These are phyloP conservation scores for Aphis craccivora DNA, from an alignment of 1,140 invertebrate genomes.

Conservation along the genomic window DNA sequence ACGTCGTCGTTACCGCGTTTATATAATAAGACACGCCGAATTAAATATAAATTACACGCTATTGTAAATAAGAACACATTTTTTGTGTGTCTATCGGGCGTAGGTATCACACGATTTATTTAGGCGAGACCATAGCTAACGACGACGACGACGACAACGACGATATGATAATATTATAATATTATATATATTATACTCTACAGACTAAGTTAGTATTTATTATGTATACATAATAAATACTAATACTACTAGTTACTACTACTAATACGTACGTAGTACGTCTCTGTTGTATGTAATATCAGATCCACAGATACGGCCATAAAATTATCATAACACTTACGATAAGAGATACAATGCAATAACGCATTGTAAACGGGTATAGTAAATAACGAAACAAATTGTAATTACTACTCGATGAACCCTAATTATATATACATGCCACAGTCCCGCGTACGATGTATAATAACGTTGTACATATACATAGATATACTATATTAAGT, in stretches of 20 bases:
- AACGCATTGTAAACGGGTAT: neutral
- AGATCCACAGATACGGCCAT: neutral
- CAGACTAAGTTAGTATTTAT: neutral
- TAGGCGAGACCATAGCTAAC: too few species aligned
- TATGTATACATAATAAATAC: neutral
- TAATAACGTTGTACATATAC: neutral
- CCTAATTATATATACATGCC: neutral
- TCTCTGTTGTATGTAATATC: neutral
- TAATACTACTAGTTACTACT: neutral
- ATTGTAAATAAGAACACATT: slow-evolving; percentile 18
- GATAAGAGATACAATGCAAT: neutral
- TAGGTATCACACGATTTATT: neutral
- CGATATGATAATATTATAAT: neutral
- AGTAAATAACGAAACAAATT: slow-evolving; percentile 11
- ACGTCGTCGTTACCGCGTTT: slow-evolving; percentile 38
- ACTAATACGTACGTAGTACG: neutral
- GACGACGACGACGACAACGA: neutral
- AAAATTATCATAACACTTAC: neutral
- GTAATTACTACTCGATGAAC: neutral
- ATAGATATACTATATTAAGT: neutral
- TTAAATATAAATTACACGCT: slow-evolving; percentile 33
- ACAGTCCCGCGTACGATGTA: neutral
- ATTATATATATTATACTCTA: neutral
- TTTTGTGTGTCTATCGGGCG: neutral
- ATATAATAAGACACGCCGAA: slow-evolving; percentile 12